Evolutionary conservation across 2,888 invertebrate genomes (phyloP).

Genomic region (Thalpophila matura): DNA sequence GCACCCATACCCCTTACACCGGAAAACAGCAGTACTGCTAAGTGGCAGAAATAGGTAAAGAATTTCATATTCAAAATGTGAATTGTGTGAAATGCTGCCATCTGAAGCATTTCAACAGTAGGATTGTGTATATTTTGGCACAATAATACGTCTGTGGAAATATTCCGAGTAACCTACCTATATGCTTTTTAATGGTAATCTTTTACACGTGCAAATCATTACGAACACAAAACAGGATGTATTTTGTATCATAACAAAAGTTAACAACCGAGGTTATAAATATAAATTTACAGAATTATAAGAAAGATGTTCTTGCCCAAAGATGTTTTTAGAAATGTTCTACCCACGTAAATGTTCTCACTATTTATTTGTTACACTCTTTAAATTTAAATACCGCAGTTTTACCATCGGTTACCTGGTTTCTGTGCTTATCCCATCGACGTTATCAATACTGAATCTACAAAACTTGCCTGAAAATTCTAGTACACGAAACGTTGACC

Average conservation of each 20-base stretch:
- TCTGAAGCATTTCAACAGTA: conserved; percentile 46
- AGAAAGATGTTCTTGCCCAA: no score
- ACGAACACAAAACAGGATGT: conserved; percentile 38
- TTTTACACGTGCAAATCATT: conserved; percentile 64
- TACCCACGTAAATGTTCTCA: conserved; percentile 6
- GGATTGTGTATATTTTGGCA: conserved; percentile 53
- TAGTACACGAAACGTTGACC: no score
- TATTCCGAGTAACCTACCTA: conserved; percentile 36
- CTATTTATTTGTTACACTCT: conserved; percentile 7
- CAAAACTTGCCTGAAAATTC: no score
- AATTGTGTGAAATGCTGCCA: conserved; percentile 35
- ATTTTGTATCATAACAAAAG: conserved; percentile 33
- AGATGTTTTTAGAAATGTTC: conserved; percentile 6
- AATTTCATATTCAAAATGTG: conserved; percentile 32
- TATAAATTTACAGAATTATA: no score
- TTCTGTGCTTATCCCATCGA: no score
- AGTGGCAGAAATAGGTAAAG: conserved; percentile 14
- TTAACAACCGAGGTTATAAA: conserved; percentile 6
- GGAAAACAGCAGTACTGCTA: no score
- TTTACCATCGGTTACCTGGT: no score
- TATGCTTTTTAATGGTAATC: conserved; percentile 54
- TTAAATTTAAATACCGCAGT: no score
- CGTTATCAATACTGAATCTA: no score
- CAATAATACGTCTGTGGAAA: conserved; percentile 49
- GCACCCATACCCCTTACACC: no score